Base-by-base conservation (phyloP, 2,113 vertebrate genomes). In the Triplophysa siluroides region DNA sequence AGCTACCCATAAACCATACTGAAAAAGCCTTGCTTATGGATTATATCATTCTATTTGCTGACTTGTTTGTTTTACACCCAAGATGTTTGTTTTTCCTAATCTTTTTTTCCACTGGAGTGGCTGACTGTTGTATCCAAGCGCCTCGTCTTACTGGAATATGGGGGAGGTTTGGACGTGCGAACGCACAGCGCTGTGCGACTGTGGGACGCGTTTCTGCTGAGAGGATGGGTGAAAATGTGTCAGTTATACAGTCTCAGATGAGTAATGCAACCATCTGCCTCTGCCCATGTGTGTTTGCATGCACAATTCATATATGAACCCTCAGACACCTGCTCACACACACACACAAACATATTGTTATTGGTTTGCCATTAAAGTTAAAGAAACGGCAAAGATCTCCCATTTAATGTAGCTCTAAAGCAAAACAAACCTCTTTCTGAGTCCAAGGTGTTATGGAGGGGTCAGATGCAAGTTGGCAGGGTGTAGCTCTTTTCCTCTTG, bases 231-330 rank as follows among this genome's bases (percentile, higher is more conserved):
- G 62, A 77, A 65, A 77, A 77, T 54, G 62, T 77, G 75, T 77
- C 75, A 77, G 73, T 76, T 76, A 52, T 65, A 64, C 61, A 77
- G 62, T 77, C 62, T 77, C 75, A 64, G 75, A 77, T 77, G 75
- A 77, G 75, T 77, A 77, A 77, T 77, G 61, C 75, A 52, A 65
- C 75, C 75, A 77, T 77, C 75, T 77, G 75, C 75, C 75, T 77
- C 75, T 77, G 62, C 73, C 19, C 63, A 58, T 43, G 23, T 50
- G 26, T 66, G 63, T 58, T 65, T 54, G 52, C 21, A 45, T 65
- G 70, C 60, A 24, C 60, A 80, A 7, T 29, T 29, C 14, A 5
- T 47, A 71, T 60, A 45, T 43, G 67, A 21, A 69, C 52, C 52
- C 3, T 62, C 67, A 72, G 38, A 79, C 38, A 50, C 38, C 7